Conservation (phyloP, 2,888 invertebrate genomes). For the Metellina segmentata region DNA sequence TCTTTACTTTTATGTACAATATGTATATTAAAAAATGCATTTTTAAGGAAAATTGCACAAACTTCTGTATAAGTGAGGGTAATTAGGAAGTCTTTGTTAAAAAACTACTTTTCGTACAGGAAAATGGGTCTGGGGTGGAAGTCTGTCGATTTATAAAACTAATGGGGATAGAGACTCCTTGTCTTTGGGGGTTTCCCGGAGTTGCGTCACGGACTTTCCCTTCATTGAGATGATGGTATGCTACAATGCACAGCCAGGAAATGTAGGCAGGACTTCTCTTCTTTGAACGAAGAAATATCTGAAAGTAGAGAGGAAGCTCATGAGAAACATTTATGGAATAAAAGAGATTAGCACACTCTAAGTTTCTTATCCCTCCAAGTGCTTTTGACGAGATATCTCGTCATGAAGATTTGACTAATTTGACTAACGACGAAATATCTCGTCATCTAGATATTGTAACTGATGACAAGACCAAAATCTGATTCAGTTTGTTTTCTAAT, state of each 20-base stretch:
- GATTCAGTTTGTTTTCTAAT: no score
- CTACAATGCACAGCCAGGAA: slow-evolving; percentile 57
- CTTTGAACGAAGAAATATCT: slow-evolving; percentile 72
- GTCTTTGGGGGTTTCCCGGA: slow-evolving; percentile 22
- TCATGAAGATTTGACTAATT: no score
- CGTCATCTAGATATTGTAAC: no score
- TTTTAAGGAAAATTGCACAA: slow-evolving; percentile 76
- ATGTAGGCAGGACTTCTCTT: slow-evolving; percentile 63
- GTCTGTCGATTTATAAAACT: slow-evolving; percentile 73
- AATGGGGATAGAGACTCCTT: slow-evolving; percentile 70
- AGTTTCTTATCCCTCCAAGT: no score
- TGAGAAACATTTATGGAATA: neutral
- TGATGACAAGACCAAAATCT: no score
- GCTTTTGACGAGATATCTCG: no score
- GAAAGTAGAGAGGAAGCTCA: slow-evolving; percentile 6
- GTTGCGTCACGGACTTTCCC: slow-evolving; percentile 19
- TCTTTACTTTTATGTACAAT: slow-evolving; percentile 72
- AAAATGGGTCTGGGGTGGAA: slow-evolving; percentile 26
- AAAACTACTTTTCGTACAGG: slow-evolving; percentile 74
- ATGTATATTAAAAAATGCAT: slow-evolving; percentile 76
- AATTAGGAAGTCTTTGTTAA: slow-evolving; percentile 58
- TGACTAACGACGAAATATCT: no score
- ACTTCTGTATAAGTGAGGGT: slow-evolving; percentile 69
- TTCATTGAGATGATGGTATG: slow-evolving; percentile 41
- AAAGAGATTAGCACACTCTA: no score